Evolutionary conservation across 2,797 vertebrate species (phyloP), one percentile per base, ranked within the genome.

Genomic region (Muscicapa comitata): DNA sequence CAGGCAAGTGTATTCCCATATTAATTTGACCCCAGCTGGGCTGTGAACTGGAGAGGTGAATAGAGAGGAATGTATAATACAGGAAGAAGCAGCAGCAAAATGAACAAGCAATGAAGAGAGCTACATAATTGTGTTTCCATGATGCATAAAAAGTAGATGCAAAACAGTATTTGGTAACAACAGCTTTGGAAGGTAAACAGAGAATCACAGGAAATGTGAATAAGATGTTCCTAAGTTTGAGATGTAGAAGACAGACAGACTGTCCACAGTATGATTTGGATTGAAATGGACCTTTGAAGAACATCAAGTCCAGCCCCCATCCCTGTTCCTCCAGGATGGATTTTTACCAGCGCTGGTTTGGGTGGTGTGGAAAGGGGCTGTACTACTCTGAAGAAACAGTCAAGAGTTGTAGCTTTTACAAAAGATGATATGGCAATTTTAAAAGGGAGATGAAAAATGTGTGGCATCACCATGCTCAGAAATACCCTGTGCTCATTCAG

Each of bases 141-240:
- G 21, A 78, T 15, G 31, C 50, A 70, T 31, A 59, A 51, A 29
- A 81, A 33, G 20, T 4, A 77, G 37, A 74, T 33, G 29, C 33
- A 50, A 72, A 76, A 2, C 16, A 47, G 13, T 37, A 57, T 62
- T 47, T 62, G 40, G 16, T 29, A 91, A 72, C 2, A 6, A 15
- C n/a, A 28, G 29, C 17, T 26, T 16, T 4, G 2, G 38, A 61
- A 37, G 11, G 33, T 57, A 65, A 78, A 54, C 15, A 26, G 38
- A 70, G 16, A n/a, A 23, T n/a, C 28, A 43, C 0, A 1, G 8
- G 68, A 31, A 88, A 80, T 0, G 0, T 11, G 10, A 77, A 1
- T 68, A 51, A 63, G 17, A 23, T 28, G 28, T 20, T 61, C 28
- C 31, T 28, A 24, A 68, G 68, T 86, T 26, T 78, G 38, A 75